Base-by-base conservation (phyloP, 1,140 invertebrate species). In the Neoseiulus cucumeris region DNA sequence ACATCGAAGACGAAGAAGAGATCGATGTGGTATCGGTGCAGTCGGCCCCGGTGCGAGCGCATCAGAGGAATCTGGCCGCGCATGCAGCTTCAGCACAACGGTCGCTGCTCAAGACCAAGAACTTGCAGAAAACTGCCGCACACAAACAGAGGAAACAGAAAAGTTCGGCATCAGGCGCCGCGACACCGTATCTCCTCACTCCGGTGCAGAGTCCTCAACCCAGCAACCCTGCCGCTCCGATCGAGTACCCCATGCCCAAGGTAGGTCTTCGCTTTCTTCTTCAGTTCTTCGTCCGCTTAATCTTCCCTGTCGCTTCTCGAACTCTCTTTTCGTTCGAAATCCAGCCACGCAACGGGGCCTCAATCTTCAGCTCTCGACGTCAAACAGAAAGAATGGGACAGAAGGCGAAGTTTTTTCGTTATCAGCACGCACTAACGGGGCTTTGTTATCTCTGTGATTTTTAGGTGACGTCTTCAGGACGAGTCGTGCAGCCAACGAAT, bases 401-500 rank as follows among this genome's bases (percentile, higher is more conserved):
- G 33, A 9, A 9, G 33, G 9, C 4, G 33, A 39, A 6, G 33
- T 9, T 9, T 39, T 9, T 6, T 6, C 9, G 33, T 39, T 39
- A 39, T 39, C 33, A 9, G 33, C 33, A 9, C 4, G 9, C 33
- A 39, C 9, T 39, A 39, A 39, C 33, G 33, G 33, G 33, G 33
- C 33, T 39, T 39, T 39, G 33, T 39, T 39, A 39, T 39, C 33
- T 39, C 33, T 39, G 33, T 39, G 33, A 39, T 6, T 39, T 39
- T 39, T 25, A 59, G 51, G 51, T 59, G 25, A 59, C 51, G 25
- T 59, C 51, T 59, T 59, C 51, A 33, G 51, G 51, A n/a, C 51
- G 51, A 29, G 22, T 59, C 51, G 51, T 59, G 25, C 51, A 59
- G 51, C 51, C 51, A n/a, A 59, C 51, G 22, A 59, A 59, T 25